Conservation (phyloP, 2,797 vertebrate species). For the Sarcoramphus papa region DNA sequence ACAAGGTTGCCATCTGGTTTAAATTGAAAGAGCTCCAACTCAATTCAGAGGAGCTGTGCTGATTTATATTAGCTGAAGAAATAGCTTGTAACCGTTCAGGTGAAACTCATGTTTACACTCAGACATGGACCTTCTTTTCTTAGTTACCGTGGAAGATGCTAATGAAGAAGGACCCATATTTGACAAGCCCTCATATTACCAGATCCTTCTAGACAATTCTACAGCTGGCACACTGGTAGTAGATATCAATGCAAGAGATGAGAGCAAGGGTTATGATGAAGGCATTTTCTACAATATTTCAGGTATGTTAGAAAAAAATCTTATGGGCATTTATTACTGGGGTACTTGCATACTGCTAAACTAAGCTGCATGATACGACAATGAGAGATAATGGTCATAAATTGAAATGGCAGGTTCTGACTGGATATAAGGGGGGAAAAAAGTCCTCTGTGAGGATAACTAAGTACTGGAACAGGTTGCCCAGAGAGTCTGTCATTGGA, state of each 20-base stretch:
- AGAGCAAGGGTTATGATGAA: slow-evolving; percentile 40
- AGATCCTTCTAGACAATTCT: slow-evolving; percentile 42
- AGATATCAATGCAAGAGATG: slow-evolving; percentile 60
- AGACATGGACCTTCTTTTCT: not conserved
- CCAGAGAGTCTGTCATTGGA: not conserved
- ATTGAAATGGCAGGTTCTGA: not conserved
- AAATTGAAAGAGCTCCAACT: not conserved
- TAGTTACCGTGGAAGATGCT: slow-evolving; percentile 59
- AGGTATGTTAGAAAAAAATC: slow-evolving; percentile 16
- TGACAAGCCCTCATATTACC: slow-evolving; percentile 44
- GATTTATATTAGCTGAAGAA: not conserved
- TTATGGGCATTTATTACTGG: not conserved
- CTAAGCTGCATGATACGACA: not conserved
- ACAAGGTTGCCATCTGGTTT: not conserved
- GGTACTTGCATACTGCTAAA: not conserved
- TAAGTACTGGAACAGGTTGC: not conserved
- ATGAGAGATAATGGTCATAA: not conserved
- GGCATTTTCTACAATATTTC: slow-evolving; percentile 57
- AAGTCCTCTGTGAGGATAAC: not conserved
- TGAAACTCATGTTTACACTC: not conserved
- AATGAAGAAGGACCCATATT: slow-evolving; percentile 61
- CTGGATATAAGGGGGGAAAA: not conserved
- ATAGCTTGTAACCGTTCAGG: not conserved
- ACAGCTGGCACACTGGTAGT: slow-evolving; percentile 26
- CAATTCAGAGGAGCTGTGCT: not conserved